Base-by-base conservation (phyloP, 1,140 invertebrate species). In the Carposina sasakii region DNA sequence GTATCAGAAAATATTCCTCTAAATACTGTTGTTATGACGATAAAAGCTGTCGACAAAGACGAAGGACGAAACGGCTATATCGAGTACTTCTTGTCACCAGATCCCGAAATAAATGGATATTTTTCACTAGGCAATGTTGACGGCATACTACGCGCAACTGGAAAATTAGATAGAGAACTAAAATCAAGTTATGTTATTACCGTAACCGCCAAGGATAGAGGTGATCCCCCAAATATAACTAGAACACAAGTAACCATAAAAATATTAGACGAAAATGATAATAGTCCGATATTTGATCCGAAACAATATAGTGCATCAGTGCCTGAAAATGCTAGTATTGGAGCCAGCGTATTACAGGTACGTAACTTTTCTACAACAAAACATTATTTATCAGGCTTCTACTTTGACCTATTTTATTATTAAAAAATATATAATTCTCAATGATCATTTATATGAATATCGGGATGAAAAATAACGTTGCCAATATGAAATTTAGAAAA, bases 21-120 rank as follows among this genome's bases (percentile, higher is more conserved):
- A 19, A 97, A 97, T 71, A 95, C 94, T 3, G 91, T 97, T 10
- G 91, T 98, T 8, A 93, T 96, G 89, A 93, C 92, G 1, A 90
- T 99, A 28, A 95, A 95, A 75, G 97, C 97, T 0, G 81, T 93
- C 8, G 98, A 99, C 81, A 89, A 90, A 54, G 98, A 99, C 85
- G 95, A 96, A 82, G 97, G 95, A 8, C 87, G 92, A 48, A 99
- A 99, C 85, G 93, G 95, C 37, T 94, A 97, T 74, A 91, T 98
- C 12, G 94, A 96, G 68, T 99, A 98, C 75, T 90, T 89, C 36
- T 86, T 98, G 48, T 74, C 75, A 13, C 75, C 86, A 21, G 76
- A 89, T 60, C 84, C 88, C n/a, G 81, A 81, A 42, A 71, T 85
- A 1, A 84, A 85, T 33, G 85, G 88, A 42, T 88, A 90, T 33